These are phyloP conservation scores for Drosophila pruinosa DNA, from an alignment of 1,140 invertebrate genomes.

Conservation along the genomic window DNA sequence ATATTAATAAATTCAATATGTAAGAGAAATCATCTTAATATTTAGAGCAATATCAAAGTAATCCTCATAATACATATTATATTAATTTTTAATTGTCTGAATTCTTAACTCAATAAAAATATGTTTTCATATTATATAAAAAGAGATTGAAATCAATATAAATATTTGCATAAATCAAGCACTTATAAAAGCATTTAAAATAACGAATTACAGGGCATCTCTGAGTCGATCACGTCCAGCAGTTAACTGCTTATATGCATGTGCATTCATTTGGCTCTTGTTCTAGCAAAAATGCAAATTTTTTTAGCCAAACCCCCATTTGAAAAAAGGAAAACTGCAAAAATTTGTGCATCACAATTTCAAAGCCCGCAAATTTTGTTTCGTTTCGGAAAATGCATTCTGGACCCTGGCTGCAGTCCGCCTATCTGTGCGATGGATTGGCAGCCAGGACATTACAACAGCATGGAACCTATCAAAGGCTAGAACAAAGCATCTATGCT, in stretches of 20 bases:
- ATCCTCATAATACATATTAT: no score
- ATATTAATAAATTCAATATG: no score
- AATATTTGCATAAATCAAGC: neutral
- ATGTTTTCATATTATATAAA: no score
- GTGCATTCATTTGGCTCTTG: slow-evolving; percentile 59
- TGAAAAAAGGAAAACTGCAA: slow-evolving; percentile 61
- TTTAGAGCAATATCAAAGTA: no score
- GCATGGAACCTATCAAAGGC: neutral
- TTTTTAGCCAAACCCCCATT: slow-evolving; percentile 48
- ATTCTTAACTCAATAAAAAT: no score
- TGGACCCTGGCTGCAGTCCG: slow-evolving; percentile 28
- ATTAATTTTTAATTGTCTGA: no score
- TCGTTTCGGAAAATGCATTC: slow-evolving; percentile 76
- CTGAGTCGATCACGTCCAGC: neutral
- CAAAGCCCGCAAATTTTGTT: slow-evolving; percentile 69
- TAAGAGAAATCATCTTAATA: no score
- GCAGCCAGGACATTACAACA: slow-evolving; percentile 55
- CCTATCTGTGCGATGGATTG: slow-evolving; percentile 57
- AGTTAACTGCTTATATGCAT: slow-evolving; percentile 22
- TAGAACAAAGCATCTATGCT: neutral
- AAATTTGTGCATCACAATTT: slow-evolving; percentile 73
- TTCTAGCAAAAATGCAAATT: slow-evolving; percentile 74
- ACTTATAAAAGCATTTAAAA: neutral
- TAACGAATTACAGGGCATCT: neutral
- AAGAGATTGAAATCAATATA: no score